Evolutionary conservation across 1,140 invertebrate species (phyloP), one percentile per base, ranked within the genome.

Genomic region (Nomia melanderi): DNA sequence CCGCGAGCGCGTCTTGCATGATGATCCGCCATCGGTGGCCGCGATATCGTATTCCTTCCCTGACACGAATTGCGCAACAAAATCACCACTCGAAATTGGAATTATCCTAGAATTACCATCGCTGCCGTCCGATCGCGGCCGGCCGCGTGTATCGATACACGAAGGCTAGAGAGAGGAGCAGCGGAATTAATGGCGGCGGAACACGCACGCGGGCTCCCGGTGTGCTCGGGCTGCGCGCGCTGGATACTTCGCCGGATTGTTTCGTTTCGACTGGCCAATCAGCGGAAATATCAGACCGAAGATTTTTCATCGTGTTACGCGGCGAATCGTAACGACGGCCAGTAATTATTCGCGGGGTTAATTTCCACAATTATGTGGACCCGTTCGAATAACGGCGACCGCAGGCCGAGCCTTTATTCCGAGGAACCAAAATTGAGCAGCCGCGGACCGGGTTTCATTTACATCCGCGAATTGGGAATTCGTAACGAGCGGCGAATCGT

Each of bases 71-170:
- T 86, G 87, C 84, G 88, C 87, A 87, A 83, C 84, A 82, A 85
- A 88, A 88, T 89, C 86, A 83, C 84, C 79, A 88, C 86, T 88
- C 82, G 86, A 88, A 88, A 89, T 87, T 87, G 83, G 85, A 87
- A 89, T 89, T 88, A 88, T 87, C 77, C 86, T 84, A 78, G 77
- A 89, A 89, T 89, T 89, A 87, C 81, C 83, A 83, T 85, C 78
- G 77, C 79, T 54, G 66, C 66, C 67, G 74, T 59, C 53, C 47
- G 71, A 85, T 86, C 76, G 71, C 31, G 41, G 44, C 56, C 73
- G 76, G 77, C 75, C n/a, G 60, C 33, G 56, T 71, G 56, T 82
- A 79, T 85, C 73, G 83, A 82, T 87, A 81, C 78, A 88, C 81
- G 78, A 79, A 78, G 60, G 66, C 59, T n/a, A n/a, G n/a, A n/a